phyloP scores from a whole-genome alignment of 2,113 vertebrate species.

The Hipposideros armiger region DNA sequence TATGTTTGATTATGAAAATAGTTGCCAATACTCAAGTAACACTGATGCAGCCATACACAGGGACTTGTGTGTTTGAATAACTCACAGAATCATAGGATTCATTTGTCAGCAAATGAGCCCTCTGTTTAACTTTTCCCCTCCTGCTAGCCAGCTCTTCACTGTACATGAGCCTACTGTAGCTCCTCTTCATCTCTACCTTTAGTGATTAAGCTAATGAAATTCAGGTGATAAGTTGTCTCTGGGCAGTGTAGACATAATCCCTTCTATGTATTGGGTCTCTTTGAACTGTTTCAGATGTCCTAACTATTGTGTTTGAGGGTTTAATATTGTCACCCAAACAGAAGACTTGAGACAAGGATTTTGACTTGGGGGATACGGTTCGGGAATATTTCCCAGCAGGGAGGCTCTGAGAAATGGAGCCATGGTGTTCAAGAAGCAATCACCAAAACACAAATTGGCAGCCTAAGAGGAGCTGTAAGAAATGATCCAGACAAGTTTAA shows the following conservation, averaged over 20 bases:
- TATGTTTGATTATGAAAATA: background rate
- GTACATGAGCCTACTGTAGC: background rate
- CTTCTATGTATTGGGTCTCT: background rate
- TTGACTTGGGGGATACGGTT: conserved; percentile 23
- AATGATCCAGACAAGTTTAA: conserved; percentile 6
- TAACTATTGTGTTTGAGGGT: background rate
- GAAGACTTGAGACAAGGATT: conserved; percentile 43
- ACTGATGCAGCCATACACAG: background rate
- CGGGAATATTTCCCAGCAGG: conserved; percentile 58
- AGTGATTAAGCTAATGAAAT: background rate
- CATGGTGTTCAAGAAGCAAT: conserved; percentile 9
- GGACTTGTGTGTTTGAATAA: background rate
- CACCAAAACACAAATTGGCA: conserved; percentile 51
- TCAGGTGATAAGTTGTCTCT: background rate
- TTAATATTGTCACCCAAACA: conserved; percentile 45
- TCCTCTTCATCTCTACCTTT: background rate
- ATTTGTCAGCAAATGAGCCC: background rate
- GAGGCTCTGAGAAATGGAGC: conserved; percentile 72
- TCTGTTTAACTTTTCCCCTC: background rate
- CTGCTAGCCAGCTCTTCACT: background rate
- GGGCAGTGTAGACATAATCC: background rate
- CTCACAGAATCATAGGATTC: background rate
- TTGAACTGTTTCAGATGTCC: background rate
- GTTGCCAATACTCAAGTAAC: background rate
- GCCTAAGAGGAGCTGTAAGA: background rate